Percentiles rank a stretch among this genome's conserved stretches.
Conservation (phyloP, 2,113 vertebrate genomes). For the Menidia beryllina region DNA sequence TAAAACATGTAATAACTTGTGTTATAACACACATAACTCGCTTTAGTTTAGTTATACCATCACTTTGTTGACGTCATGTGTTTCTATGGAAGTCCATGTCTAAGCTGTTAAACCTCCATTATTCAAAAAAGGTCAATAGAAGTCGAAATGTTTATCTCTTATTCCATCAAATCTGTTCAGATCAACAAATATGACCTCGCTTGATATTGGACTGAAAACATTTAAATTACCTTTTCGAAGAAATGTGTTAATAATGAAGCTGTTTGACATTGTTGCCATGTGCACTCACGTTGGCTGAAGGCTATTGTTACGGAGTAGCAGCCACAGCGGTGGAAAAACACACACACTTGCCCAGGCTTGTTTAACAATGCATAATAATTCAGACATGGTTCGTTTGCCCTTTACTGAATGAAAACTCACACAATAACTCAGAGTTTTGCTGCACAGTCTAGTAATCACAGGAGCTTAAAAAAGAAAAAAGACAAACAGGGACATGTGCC, state of each 20-base stretch:
- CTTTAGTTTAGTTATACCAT: not conserved
- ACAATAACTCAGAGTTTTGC: not conserved
- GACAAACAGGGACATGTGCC: not conserved
- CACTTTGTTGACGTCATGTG: not conserved
- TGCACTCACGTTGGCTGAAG: constrained; percentile 11
- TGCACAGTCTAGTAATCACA: not conserved
- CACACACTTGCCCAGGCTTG: constrained; percentile 42
- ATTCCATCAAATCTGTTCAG: not conserved
- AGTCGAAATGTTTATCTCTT: constrained; percentile 1
- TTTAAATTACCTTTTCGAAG: not conserved
- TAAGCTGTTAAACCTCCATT: not conserved
- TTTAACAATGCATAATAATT: constrained; percentile 11
- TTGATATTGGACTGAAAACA: not conserved
- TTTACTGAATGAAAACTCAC: not conserved
- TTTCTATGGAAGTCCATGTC: not conserved
- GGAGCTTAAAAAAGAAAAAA: not conserved
- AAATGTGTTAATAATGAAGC: not conserved
- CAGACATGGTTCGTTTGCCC: constrained; percentile 4
- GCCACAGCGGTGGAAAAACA: constrained; percentile 8
- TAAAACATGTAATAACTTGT: not conserved
- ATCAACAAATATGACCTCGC: not conserved
- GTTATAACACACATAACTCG: constrained; percentile 4
- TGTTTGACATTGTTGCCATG: constrained; percentile 49
- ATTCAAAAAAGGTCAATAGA: not conserved
- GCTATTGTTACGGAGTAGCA: constrained; percentile 9